Conservation (phyloP, 2,797 vertebrate genomes). For the Loriculus beryllinus region DNA sequence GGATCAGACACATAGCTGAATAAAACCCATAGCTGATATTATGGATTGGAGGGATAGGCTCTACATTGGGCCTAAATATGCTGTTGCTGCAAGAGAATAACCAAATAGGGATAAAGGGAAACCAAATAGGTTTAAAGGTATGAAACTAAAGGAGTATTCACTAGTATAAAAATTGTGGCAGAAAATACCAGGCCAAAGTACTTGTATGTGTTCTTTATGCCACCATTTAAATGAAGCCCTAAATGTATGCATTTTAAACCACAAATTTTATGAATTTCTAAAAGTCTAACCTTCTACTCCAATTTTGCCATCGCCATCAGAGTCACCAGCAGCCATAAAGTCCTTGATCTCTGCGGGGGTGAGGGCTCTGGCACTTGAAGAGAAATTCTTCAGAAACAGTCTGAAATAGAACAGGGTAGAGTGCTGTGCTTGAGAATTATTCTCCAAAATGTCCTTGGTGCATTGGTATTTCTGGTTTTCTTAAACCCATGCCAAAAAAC, state of each 20-base stretch:
- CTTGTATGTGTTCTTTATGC: not conserved
- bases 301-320: conserved; percentile 86
- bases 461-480: not conserved
- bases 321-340: conserved; percentile 82
- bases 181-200: not conserved
- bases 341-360: conserved; percentile 78
- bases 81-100: not conserved
- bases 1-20: not conserved
- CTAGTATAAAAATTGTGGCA: not conserved
- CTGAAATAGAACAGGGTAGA: conserved; percentile 51
- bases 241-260: not conserved
- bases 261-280: not conserved
- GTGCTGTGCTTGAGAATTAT: not conserved
- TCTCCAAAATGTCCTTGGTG: not conserved
- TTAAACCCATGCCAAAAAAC: not conserved
- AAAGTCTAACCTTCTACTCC: conserved; percentile 80
- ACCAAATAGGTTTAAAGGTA: not conserved
- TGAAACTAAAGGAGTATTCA: not conserved
- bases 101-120: not conserved
- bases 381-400: conserved; percentile 85
- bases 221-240: not conserved
- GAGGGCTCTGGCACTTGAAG: conserved; percentile 75
- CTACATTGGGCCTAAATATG: not conserved
- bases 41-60: not conserved
- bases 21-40: not conserved